phyloP scores from a whole-genome alignment of 2,888 invertebrate species.

The Tipula unca region DNA sequence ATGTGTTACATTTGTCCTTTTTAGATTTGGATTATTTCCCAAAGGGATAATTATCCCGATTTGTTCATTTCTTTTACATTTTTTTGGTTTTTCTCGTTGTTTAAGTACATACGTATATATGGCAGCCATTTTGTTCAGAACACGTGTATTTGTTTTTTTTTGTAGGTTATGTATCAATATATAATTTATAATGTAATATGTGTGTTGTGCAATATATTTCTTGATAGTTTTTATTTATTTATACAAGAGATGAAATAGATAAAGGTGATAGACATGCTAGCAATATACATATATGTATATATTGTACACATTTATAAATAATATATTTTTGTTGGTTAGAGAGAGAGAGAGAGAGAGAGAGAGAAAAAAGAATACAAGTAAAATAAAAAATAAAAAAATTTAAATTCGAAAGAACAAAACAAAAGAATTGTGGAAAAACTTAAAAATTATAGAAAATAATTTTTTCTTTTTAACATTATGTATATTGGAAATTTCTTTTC shows the following conservation, averaged over 20 bases:
- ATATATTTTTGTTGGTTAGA: neutral
- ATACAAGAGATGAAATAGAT: neutral
- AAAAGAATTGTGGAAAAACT: neutral
- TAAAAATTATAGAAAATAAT: neutral
- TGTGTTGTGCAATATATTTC: neutral
- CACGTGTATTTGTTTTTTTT: neutral
- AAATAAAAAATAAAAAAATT: neutral
- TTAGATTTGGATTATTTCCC: neutral
- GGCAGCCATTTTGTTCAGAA: neutral
- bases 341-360: neutral
- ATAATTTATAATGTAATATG: neutral
- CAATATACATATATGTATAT: neutral
- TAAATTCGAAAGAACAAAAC: neutral
- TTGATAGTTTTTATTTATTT: neutral
- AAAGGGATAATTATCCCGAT: neutral
- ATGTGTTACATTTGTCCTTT: neutral
- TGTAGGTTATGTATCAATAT: neutral
- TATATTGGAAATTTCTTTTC: neutral
- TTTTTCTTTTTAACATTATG: neutral
- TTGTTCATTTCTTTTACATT: neutral
- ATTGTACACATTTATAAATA: neutral
- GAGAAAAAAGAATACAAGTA: too few species aligned
- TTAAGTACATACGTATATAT: neutral
- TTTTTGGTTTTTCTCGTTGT: neutral
- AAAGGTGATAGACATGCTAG: neutral